Base-by-base conservation (phyloP, 2,888 invertebrate genomes). In the Ectobius pallidus region DNA sequence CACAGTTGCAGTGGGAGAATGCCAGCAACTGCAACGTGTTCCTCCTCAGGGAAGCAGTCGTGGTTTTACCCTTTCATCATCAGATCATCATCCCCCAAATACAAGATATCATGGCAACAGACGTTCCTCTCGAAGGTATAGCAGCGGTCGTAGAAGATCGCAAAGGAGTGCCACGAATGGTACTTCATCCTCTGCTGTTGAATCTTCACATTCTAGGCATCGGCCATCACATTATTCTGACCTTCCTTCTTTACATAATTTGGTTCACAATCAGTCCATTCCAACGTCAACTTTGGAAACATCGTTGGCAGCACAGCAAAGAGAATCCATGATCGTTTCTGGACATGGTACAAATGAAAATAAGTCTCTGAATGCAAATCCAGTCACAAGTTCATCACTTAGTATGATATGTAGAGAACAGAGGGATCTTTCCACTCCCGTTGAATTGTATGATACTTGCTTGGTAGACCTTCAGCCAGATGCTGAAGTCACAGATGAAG, bases 1-100 rank as follows among this genome's bases (percentile, higher is more conserved):
- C 77, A 81, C 82, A 39, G 84, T 84, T 46, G 84, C 86, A 39
- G 83, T 85, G 1, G 79, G 78, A 32, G 79, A 80, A 30, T 70
- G 62, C 18, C 75, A 75, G 67, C 75, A 71, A 20, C 62, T 74
- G 49, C 67, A 67, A 49, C 70, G 74, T 20, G 30, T 44, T 16
- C 14, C 70, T 18, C 61, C 70, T 3, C 18, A 52, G 32, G 39
- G 9, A 20, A 44, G 25, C 27, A 18, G 63, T 39, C 63, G 39
- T 11, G 11, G 18, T 16, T 63, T 63, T 42, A 52, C 52, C 25
- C 25, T 52, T 25, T 22, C 65, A 46, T 2, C 69, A 34, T 20
- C 32, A 1, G 69, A 52, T 2, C 52, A 32, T 49, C 49, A 69
- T 34, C 20, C 34, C 1, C 7, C 39, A 22, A 20, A 39, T 18